Base-by-base conservation (phyloP, 2,113 vertebrate species). In the Bos javanicus region DNA sequence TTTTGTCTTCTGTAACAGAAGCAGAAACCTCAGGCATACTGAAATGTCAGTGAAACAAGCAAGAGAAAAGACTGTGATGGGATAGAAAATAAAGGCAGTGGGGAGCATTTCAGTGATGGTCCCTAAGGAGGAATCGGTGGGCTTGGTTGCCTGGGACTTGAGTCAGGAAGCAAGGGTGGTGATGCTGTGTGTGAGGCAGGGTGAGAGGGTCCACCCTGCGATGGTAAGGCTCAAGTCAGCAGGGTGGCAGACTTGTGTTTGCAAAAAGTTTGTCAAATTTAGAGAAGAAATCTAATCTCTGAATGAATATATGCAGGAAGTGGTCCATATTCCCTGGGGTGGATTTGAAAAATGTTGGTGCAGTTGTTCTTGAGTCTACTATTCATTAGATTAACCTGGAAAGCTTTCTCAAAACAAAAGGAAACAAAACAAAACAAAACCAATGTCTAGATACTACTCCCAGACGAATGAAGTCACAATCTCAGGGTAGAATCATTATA, bases 271-370 rank as follows among this genome's bases (percentile, higher is more conserved):
- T 52, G 15, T 74, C 26, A 87, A 36, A 56, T 85, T 62, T 67
- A 92, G 80, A 80, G 48, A 94, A 39, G 33, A 84, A 30, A 54
- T 56, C 25, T 92, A 64, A 95, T 10, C 26, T 64, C 60, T 52
- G n/a, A 91, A 25, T 43, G 33, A 62, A 56, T 50, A 43, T n/a
- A 19, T 57, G 26, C 14, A 54, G 23, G 10, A 64, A 78, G 33
- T 36, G 3, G 7, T 50, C 50, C 9, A 0, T 50, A 60, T 56
- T 96, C 8, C 56, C 48, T 78, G 16, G 13, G 14, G 3, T 94
- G 3, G 28, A 74, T 8, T 36, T 76, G 25, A n/a, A 85, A 97
- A 57, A 84, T 82, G 28, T 57, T 50, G 19, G 30, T 46, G 23
- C 14, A 30, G 2, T 93, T 6, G 15, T 64, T 94, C 33, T 89